phyloP scores from a whole-genome alignment of 2,888 invertebrate genomes.

The Zygaena filipendulae region DNA sequence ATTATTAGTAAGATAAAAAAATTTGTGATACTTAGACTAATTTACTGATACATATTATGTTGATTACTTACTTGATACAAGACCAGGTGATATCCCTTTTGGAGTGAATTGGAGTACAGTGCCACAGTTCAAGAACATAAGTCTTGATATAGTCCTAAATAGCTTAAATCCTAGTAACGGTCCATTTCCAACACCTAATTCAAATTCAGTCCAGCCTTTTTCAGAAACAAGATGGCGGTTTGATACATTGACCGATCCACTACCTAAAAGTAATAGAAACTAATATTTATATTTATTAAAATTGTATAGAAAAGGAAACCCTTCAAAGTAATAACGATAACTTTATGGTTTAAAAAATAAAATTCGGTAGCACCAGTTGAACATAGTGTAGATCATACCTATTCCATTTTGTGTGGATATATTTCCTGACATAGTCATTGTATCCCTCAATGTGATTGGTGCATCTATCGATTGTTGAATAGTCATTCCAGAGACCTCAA shows the following conservation, averaged over 20 bases:
- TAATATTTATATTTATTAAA: constrained; percentile 1
- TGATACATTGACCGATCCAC: constrained; percentile 80
- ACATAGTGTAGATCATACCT: no score
- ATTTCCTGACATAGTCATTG: constrained; percentile 84
- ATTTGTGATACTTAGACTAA: no score
- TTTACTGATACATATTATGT: neutral
- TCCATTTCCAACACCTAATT: constrained; percentile 87
- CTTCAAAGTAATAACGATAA: no score
- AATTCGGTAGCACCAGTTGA: no score
- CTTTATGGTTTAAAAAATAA: no score
- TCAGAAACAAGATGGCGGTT: constrained; percentile 83
- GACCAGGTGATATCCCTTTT: constrained; percentile 79
- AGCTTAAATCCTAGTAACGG: constrained; percentile 82
- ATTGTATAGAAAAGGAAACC: no score
- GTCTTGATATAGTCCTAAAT: constrained; percentile 77
- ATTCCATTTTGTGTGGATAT: constrained; percentile 90
- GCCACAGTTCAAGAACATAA: constrained; percentile 82
- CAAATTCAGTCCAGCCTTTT: constrained; percentile 89
- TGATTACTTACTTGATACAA: constrained; percentile 76
- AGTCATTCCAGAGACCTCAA: constrained; percentile 94
- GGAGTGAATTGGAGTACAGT: constrained; percentile 81
- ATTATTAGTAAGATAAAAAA: no score
- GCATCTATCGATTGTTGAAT: constrained; percentile 94
- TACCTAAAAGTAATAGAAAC: constrained; percentile 52
- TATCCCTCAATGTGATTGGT: constrained; percentile 87